Evolutionary conservation across 2,113 vertebrate genomes (phyloP).

Genomic region (Xiphophorus couchianus): DNA sequence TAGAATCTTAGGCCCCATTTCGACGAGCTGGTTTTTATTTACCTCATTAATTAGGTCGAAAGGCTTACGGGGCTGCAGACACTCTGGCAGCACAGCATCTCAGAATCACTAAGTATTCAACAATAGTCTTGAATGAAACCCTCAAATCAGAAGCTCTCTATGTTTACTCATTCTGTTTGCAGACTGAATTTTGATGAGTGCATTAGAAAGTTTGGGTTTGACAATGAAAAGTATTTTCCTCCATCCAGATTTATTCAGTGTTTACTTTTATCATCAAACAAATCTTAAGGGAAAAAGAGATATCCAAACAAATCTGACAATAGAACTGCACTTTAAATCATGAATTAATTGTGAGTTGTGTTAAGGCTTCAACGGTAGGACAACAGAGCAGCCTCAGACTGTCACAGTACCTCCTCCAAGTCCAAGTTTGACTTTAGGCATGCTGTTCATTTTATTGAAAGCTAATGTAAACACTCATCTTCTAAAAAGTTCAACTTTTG

Average conservation of each 20-base stretch:
- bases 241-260: background rate
- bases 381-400: background rate
- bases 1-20: conserved; percentile 74
- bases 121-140: conserved; percentile 28
- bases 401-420: background rate
- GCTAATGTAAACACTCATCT: no score
- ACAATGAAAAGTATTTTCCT: background rate
- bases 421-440: background rate
- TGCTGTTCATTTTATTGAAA: background rate
- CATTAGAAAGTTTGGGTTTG: background rate
- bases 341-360: no score
- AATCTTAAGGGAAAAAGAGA: background rate
- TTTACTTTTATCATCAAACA: background rate
- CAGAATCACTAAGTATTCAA: conserved; percentile 45
- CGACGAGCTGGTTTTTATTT: conserved; percentile 66
- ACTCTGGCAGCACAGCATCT: conserved; percentile 41
- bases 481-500: background rate
- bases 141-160: conserved; percentile 44
- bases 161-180: conserved; percentile 49
- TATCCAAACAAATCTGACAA: background rate
- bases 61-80: conserved; percentile 33
- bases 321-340: background rate
- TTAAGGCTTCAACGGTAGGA: no score
- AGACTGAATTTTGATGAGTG: conserved; percentile 46
- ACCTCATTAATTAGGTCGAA: conserved; percentile 65